Evolutionary conservation across 2,888 invertebrate species (phyloP).

Genomic region (Eupithecia dodoneata): DNA sequence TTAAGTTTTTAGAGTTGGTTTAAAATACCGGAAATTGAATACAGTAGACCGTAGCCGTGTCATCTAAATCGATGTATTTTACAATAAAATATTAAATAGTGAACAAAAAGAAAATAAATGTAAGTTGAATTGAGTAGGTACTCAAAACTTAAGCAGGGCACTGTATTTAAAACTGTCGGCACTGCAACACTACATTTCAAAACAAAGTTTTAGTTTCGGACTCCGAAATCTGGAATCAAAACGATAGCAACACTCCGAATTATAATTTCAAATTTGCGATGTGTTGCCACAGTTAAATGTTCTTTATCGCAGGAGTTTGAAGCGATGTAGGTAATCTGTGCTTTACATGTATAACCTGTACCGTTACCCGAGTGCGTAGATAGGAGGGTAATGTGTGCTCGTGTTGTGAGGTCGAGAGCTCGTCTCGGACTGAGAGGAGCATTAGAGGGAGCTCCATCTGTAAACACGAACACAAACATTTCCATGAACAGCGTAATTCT

Average conservation of each 20-base stretch:
- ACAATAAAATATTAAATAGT: no score
- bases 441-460: background rate
- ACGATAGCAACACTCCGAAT: slow-evolving; percentile 17
- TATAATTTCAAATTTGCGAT: slow-evolving; percentile 46
- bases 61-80: no score
- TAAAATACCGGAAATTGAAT: background rate
- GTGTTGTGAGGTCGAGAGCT: background rate
- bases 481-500: no score
- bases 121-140: no score
- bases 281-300: slow-evolving; percentile 41
- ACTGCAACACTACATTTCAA: background rate
- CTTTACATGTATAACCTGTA: slow-evolving; percentile 21
- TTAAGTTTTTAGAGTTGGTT: background rate
- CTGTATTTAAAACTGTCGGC: no score
- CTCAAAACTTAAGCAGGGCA: no score
- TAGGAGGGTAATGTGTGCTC: slow-evolving; percentile 8
- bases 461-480: background rate
- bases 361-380: slow-evolving; percentile 22
- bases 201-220: background rate
- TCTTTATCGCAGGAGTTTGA: slow-evolving; percentile 43
- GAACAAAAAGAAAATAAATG: no score
- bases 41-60: background rate
- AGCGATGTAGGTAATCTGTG: slow-evolving; percentile 24
- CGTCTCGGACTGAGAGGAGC: background rate
- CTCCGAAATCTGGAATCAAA: no score